Base-by-base conservation (phyloP, 2,888 invertebrate genomes). In the Callimorpha dominula region DNA sequence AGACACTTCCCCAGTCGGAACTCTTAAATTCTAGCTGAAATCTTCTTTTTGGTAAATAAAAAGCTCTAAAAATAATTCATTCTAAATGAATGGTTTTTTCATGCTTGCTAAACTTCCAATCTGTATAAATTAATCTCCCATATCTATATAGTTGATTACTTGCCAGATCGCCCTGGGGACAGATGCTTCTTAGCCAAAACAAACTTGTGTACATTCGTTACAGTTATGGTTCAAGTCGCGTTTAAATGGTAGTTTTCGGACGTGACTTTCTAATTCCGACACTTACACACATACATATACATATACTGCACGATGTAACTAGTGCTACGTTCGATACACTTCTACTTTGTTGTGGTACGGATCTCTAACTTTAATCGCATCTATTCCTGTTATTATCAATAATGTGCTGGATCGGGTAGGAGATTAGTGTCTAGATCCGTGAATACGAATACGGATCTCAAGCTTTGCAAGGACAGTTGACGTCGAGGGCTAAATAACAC, bases 161-260 rank as follows among this genome's bases (percentile, higher is more conserved):
- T 83, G 52, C 54, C 79, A 73, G 72, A n/a, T 40, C 72, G 72
- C 74, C 83, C 86, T 81, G 65, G 77, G 71, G 86, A 86, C 85
- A 76, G 78, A 79, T 71, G 69, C 77, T 73, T 77, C 68, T 46
- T 72, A 76, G 80, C 82, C 84, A 81, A 84, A 85, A 88, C 88
- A 86, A 90, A 90, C 85, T 91, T 89, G 73, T 73, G 77, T 84
- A 86, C 92, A 91, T 91, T 91, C 80, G 86, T 91, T 91, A 90
- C 85, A 82, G 84, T 79, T 85, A 84, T 82, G 78, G 71, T 80
- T 72, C 42, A 82, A 85, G 85, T 86, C 83, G 82, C 78, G 82
- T 81, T 84, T 80, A 86, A 85, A 78, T 79, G 78, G 78, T 87
- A 85, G 86, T 88, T 90, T 88, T 86, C 75, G 88, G 82, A 91